Evolutionary conservation across 1,140 invertebrate species (phyloP).

Genomic region (Heliconius eleuchia): DNA sequence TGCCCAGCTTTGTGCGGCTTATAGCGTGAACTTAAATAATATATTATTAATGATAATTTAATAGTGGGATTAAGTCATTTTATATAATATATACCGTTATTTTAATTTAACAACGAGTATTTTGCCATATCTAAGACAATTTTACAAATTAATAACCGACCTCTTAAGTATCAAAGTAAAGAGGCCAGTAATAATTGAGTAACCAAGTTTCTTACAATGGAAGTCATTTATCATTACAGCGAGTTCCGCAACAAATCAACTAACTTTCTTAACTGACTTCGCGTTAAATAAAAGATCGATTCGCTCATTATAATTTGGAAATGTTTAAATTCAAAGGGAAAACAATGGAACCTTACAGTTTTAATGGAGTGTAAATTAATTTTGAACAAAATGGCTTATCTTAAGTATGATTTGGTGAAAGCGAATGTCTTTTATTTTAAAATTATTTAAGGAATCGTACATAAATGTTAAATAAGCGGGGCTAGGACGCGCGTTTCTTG

Average conservation of each 20-base stretch:
- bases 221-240: conserved; percentile 32
- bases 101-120: too few relatives aligned
- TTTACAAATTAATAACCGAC: not conserved
- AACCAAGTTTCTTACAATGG: conserved; percentile 19
- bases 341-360: conserved; percentile 2
- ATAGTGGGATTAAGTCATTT: too few relatives aligned
- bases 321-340: not conserved
- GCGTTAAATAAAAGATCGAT: conserved; percentile 12
- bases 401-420: not conserved
- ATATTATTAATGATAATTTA: too few relatives aligned
- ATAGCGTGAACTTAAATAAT: too few relatives aligned
- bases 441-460: too few relatives aligned
- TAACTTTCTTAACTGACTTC: conserved; percentile 24
- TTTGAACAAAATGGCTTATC: not conserved
- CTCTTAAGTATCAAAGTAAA: not conserved
- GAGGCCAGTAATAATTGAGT: not conserved
- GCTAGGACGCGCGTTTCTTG: too few relatives aligned
- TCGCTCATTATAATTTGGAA: conserved; percentile 17
- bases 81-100: too few relatives aligned
- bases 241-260: conserved; percentile 21
- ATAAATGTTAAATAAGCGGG: too few relatives aligned
- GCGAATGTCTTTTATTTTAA: not conserved
- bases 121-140: too few relatives aligned
- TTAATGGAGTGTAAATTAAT: conserved; percentile 19
- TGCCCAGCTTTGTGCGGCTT: too few relatives aligned